phyloP scores from a whole-genome alignment of 2,113 vertebrate species.

The Arizona elegans region DNA sequence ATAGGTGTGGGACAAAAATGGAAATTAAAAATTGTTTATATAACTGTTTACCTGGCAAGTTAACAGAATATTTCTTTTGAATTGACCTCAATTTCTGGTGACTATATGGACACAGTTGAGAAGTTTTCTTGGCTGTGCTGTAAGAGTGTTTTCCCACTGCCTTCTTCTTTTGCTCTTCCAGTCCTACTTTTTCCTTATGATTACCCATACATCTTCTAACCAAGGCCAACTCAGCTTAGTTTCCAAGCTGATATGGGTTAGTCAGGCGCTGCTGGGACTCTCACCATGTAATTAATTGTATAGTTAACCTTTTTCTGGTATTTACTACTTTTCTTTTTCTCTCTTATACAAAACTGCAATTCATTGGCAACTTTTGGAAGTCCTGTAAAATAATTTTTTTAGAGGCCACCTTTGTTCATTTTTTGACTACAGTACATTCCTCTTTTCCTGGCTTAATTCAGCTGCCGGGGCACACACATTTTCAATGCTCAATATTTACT shows the following conservation, averaged over 20 bases:
- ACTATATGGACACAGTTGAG: not conserved
- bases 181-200: not conserved
- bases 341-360: not conserved
- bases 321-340: not conserved
- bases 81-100: not conserved
- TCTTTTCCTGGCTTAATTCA: not conserved
- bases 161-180: not conserved
- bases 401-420: not conserved
- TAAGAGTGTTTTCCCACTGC: not conserved
- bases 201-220: not conserved
- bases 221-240: not conserved
- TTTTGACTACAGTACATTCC: not conserved
- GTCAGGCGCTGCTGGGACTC: not conserved
- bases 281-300: not conserved
- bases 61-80: not conserved
- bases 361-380: not conserved
- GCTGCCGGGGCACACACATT: not conserved
- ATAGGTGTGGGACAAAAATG: not conserved
- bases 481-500: slow-evolving; percentile 14
- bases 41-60: not conserved
- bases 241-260: not conserved
- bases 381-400: not conserved
- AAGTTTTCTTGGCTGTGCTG: not conserved
- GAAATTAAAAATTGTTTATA: not conserved
- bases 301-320: not conserved